These are phyloP conservation scores for Antennarius maculatus DNA, from an alignment of 2,797 vertebrate genomes.

Conservation along the genomic window DNA sequence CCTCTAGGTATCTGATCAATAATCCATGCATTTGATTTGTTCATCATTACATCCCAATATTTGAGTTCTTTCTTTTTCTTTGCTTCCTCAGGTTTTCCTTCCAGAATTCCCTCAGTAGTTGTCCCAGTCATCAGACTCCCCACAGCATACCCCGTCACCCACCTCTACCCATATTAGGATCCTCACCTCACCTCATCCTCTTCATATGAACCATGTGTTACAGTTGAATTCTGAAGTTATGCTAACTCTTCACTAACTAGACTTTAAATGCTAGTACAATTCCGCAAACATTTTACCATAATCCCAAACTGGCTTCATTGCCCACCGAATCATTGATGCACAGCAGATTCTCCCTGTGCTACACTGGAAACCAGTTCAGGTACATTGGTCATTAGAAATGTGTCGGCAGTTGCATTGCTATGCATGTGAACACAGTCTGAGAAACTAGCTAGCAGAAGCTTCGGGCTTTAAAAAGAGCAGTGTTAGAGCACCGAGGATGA, in stretches of 20 bases:
- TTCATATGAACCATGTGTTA: constrained; percentile 24
- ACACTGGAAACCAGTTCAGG: background rate
- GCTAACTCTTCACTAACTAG: background rate
- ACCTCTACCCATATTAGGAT: constrained; percentile 66
- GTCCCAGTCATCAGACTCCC: constrained; percentile 67
- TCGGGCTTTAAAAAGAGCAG: background rate
- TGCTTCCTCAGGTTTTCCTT: constrained; percentile 66
- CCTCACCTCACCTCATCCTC: constrained; percentile 18
- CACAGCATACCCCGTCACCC: constrained; percentile 56
- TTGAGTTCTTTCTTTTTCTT: constrained; percentile 42
- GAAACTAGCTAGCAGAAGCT: constrained; percentile 14
- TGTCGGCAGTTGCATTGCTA: background rate
- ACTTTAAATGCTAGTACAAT: background rate
- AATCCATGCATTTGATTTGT: constrained; percentile 30
- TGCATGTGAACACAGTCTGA: background rate
- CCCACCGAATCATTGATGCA: background rate
- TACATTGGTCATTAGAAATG: background rate
- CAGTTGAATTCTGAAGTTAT: constrained; percentile 21
- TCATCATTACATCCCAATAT: constrained; percentile 32
- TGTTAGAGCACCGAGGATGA: background rate
- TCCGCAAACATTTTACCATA: background rate
- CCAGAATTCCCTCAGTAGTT: constrained; percentile 71
- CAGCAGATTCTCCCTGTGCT: background rate
- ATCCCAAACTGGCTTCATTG: background rate
- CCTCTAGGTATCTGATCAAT: constrained; percentile 3